Evolutionary conservation across 2,797 vertebrate genomes (phyloP), one percentile per base, ranked within the genome.

Genomic region (Galago senegalensis): DNA sequence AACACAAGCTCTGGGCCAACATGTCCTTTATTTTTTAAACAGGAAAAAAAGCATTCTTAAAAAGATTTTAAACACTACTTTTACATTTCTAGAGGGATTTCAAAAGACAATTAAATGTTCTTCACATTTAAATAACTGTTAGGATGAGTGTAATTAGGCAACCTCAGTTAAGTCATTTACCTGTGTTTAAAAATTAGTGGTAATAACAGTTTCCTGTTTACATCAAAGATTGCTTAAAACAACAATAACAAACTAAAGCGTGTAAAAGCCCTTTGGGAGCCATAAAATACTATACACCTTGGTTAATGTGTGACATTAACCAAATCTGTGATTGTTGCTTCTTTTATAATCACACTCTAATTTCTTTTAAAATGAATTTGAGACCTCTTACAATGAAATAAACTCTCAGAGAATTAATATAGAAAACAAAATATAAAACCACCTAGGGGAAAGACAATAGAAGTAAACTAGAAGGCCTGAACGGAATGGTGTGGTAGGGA

Each of bases 31-130:
- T 25, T 75, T 94, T 95, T 87, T 40, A 65, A 65, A 87, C 27
- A 85, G n/a, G n/a, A 84, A 77, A 49, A 49, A 87, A 83, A 60
- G 40, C 8, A 37, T 75, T 93, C 40, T 69, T 80, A 60, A 85
- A 53, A 75, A 92, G 43, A 69, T 92, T 90, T 90, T 10, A 91
- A 89, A 91, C 88, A 60, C 72, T 27, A 53, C 40, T 46, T 89
- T 60, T 83, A 77, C 16, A 34, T 63, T 96, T 90, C 77, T 63
- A 82, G 61, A 79, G 34, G 18, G 69, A 83, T 87, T 94, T 92
- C 25, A 76, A 93, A 93, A 31, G 65, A 90, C 7, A 53, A 46
- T 49, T 76, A 63, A 87, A 46, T 73, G 43, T 89, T 72, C 31
- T 2, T 13, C 25, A 77, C 14, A 87, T 77, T 90, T 73, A 85